Evolutionary conservation across 2,888 invertebrate genomes (phyloP), one percentile per base, ranked within the genome.

Genomic region (Diabrotica balteata): DNA sequence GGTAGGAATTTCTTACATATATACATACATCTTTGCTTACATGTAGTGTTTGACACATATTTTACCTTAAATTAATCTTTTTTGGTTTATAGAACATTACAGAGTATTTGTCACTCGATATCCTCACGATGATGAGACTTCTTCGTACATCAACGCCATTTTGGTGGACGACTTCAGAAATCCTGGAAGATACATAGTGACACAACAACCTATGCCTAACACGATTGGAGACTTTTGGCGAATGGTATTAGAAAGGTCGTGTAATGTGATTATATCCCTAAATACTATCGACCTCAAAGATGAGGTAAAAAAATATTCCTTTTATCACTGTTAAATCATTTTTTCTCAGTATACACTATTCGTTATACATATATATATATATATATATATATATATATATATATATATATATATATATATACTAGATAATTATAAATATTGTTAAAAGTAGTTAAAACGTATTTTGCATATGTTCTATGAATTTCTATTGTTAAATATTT

Each of bases 211-310:
- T 0, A 63, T 86, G 71, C 82, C 82, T 1, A 77, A 80, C n/a
- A 86, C 86, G 4, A 62, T 84, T 3, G 79, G 77, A 7, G 86
- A 86, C 75, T 86, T 86, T 69, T 86, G 86, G 86, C 80, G 85
- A 70, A 76, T 86, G 78, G 74, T 86, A 0, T 75, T 79, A 3
- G 84, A 86, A 63, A 78, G 81, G 46, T 78, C 82, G 61, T 76
- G 82, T n/a, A 77, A 79, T 55, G 76, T 83, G 0, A 80, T 86
- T 44, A 74, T 86, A 2, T 81, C 83, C 50, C 71, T 86, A 8
- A 85, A 86, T 67, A 78, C 78, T n/a, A 79, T 83, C 8, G 76
- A 83, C 70, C 59, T 73, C 11, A 72, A 78, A 4, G 82, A 86
- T 69, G 59, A 80, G 54, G 85, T 85, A 75, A 72, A 17, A 8